phyloP scores from a whole-genome alignment of 2,113 vertebrate genomes.

The Centropus unirufus region DNA sequence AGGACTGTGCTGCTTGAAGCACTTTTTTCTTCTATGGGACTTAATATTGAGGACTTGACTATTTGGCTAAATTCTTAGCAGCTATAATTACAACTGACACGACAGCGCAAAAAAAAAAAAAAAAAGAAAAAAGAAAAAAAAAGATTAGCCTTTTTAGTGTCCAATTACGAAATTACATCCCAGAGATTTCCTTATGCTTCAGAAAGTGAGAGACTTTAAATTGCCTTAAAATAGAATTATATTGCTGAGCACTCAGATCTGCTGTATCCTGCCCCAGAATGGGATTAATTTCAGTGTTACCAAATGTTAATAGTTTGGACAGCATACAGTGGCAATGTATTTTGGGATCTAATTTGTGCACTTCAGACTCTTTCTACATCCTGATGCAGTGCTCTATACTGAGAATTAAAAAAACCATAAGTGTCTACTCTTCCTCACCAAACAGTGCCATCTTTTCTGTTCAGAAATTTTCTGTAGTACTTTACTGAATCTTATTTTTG shows the following conservation, averaged over 20 bases:
- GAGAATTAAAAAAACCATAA: not conserved
- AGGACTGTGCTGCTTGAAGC: not conserved
- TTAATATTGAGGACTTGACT: not conserved
- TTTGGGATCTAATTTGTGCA: not conserved
- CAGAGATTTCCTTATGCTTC: not conserved
- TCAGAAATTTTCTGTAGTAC: not conserved
- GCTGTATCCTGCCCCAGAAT: not conserved
- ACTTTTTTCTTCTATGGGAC: not conserved
- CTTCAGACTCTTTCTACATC: not conserved
- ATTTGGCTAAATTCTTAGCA: not conserved
- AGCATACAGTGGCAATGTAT: not conserved
- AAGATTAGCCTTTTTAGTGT: not conserved
- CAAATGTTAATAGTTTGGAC: not conserved
- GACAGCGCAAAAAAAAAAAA: not conserved
- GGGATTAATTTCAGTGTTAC: not conserved
- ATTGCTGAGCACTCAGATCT: not conserved
- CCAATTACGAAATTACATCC: conserved; percentile 6
- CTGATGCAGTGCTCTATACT: not conserved
- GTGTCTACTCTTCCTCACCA: not conserved
- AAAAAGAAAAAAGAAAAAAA: no score
- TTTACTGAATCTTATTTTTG: not conserved
- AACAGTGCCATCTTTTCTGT: not conserved
- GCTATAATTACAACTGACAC: not conserved
- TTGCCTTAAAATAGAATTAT: conserved; percentile 4
- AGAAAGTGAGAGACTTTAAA: not conserved